Conservation (phyloP, 2,797 vertebrate species). For the Coregonus suidteri region DNA sequence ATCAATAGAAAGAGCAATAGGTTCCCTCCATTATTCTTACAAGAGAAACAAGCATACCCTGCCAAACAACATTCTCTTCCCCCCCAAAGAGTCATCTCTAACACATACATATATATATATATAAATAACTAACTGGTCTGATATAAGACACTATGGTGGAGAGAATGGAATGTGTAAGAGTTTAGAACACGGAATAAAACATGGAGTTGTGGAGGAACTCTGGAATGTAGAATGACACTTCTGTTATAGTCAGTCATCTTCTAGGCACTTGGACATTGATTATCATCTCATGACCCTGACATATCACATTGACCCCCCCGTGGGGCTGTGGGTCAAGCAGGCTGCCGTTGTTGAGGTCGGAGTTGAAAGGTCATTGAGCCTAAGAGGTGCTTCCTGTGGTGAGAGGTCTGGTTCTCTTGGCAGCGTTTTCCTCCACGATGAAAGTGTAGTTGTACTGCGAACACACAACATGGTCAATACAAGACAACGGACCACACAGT, state of each 20-base stretch:
- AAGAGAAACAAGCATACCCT: too few species aligned
- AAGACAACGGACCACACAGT: not conserved
- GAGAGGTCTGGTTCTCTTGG: constrained; percentile 63
- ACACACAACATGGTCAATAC: not conserved
- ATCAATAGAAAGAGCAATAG: not conserved
- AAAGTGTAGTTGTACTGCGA: constrained; percentile 79
- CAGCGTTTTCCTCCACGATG: constrained; percentile 72
- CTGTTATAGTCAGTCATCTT: not conserved
- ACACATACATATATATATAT: too few species aligned
- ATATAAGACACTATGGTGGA: too few species aligned
- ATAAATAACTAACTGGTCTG: too few species aligned
- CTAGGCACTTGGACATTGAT: not conserved
- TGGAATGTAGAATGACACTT: not conserved
- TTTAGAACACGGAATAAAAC: too few species aligned
- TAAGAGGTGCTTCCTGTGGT: constrained; percentile 23
- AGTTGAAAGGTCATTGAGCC: constrained; percentile 42
- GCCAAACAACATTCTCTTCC: too few species aligned
- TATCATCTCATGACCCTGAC: not conserved
- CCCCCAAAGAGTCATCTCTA: too few species aligned
- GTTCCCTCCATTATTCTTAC: too few species aligned
- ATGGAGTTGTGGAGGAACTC: too few species aligned
- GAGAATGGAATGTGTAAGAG: too few species aligned
- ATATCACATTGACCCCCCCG: not conserved
- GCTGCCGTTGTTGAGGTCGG: not conserved
- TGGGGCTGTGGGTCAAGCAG: not conserved